Base-by-base conservation (phyloP, 2,888 invertebrate species). In the Acrobasis suavella region DNA sequence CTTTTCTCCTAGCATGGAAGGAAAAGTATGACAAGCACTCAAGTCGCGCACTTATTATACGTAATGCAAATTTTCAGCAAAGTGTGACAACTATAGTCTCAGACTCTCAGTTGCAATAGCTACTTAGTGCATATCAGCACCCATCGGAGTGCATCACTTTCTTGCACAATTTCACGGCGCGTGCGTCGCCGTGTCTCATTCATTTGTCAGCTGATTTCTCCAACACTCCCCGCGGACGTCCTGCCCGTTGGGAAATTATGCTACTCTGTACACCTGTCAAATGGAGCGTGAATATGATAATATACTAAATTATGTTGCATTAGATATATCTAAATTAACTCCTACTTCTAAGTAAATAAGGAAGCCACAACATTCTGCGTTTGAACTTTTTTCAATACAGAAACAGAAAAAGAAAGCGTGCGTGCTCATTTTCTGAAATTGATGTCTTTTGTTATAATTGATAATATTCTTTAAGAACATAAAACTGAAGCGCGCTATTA, bases 131-230 rank as follows among this genome's bases (percentile, higher is more conserved):
- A 15, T 50, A 50, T 59, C 49, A 59, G 32, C 58, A 46, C 9
- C 58, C 15, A 59, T 37, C 58, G 37, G 50, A 15, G 49, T 50
- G 58, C 63, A 68, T 79, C 83, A 83, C 91, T 91, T 91, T 91
- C 90, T 87, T 89, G 75, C 82, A 82, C 89, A 89, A 90, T 86
- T 86, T 87, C 86, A 90, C 87, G 89, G 85, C 81, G 80, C 72
- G 65, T 72, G 86, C 76, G 77, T 85, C 81, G 80, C 81, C 75
- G 80, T 82, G 79, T 80, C 72, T 83, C 79, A 85, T 83, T 83
- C 79, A 85, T 83, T 85, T 80, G 77, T 67, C 64, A 54, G 60
- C 65, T 75, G 86, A 85, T 89, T 87, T 89, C 88, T 78, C 87
- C 71, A 68, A 64, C 75, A 78, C 80, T 81, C 82, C 83, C 82